Conservation (phyloP, 92 coral and sea anemone genomes). For the Meandrina meandrites region DNA sequence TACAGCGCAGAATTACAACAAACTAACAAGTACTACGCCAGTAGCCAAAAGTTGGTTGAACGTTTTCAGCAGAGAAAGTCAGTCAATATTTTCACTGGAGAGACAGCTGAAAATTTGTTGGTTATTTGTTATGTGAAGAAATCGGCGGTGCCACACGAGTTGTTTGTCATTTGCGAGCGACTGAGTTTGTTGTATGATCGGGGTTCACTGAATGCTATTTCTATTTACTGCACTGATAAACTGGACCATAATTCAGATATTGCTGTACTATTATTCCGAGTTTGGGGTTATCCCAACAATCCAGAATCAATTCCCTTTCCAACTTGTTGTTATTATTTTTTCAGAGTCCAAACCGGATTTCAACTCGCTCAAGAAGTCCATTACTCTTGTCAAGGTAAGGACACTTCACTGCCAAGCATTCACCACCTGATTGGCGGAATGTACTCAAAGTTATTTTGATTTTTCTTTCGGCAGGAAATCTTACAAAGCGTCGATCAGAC, state of each 20-base stretch:
- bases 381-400: constrained; percentile 71
- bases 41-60: no score
- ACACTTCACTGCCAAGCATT: neutral
- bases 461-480: constrained; percentile 53
- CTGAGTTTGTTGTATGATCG: neutral
- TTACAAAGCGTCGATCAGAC: constrained; percentile 82
- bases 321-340: neutral
- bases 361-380: constrained; percentile 64
- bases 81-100: no score
- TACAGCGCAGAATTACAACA: neutral
- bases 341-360: constrained; percentile 82
- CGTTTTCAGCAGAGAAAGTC: neutral
- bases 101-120: neutral
- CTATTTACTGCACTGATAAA: neutral
- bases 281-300: neutral
- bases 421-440: neutral
- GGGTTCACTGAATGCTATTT: neutral
- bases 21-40: no score
- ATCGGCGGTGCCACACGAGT: neutral
- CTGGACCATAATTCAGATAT: neutral
- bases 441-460: neutral
- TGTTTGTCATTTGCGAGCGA: neutral
- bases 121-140: no score
- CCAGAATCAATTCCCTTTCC: neutral
- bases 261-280: no score